A percentile compares a stretch with the other conserved stretches of the same genome.
Conservation (phyloP, 1,140 invertebrate species). For the Streblospio benedicti region DNA sequence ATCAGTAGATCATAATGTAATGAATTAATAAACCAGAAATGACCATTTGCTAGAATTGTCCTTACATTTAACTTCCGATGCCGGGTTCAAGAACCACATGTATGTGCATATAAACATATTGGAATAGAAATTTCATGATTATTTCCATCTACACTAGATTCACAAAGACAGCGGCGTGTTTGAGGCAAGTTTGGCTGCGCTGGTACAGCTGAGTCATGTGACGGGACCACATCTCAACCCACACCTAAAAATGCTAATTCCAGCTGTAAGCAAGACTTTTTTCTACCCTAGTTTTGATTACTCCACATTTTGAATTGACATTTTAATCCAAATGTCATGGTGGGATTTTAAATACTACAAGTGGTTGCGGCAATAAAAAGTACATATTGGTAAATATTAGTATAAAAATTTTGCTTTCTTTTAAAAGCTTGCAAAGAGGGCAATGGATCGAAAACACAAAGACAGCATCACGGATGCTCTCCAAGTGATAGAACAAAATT, state of each 20-base stretch:
- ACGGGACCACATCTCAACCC: constrained; percentile 38
- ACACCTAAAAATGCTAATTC: constrained; percentile 40
- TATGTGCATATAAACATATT: neutral
- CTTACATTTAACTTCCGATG: too few species aligned
- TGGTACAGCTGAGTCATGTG: constrained; percentile 36
- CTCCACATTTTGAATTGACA: too few species aligned
- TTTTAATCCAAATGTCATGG: too few species aligned
- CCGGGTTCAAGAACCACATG: neutral
- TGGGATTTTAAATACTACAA: too few species aligned
- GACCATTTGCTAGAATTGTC: neutral
- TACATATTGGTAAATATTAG: neutral
- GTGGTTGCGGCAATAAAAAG: neutral
- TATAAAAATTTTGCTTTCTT: neutral
- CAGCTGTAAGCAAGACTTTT: constrained; percentile 42
- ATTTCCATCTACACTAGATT: constrained; percentile 22
- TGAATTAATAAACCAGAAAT: neutral
- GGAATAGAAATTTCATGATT: neutral
- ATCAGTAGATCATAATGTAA: neutral
- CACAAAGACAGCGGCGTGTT: constrained; percentile 36
- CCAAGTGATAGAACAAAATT: constrained; percentile 41
- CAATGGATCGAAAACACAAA: constrained; percentile 39
- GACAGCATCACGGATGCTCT: constrained; percentile 39
- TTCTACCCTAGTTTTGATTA: too few species aligned
- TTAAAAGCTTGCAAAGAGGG: constrained; percentile 37
- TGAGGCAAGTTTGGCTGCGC: constrained; percentile 35